Conservation (phyloP, 2,888 invertebrate species). For the Lysandra bellargus region DNA sequence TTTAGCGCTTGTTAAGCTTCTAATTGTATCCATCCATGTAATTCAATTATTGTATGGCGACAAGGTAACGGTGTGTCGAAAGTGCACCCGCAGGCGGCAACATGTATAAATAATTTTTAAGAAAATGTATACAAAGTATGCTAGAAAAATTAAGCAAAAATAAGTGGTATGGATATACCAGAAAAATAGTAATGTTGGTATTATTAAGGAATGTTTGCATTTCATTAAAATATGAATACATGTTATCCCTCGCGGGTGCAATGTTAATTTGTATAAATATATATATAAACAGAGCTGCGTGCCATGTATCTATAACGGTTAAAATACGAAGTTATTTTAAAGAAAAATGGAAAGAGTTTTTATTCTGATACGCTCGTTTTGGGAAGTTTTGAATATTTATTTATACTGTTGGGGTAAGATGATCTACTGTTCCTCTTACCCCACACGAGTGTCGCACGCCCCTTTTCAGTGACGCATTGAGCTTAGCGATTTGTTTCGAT, state of each 20-base stretch:
- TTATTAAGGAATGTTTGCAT: neutral
- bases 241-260: neutral
- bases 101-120: neutral
- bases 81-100: neutral
- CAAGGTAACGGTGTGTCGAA: slow-evolving; percentile 72
- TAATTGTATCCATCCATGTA: slow-evolving; percentile 77
- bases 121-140: neutral
- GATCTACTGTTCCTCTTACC: slow-evolving; percentile 43
- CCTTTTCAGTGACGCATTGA: slow-evolving; percentile 31
- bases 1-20: slow-evolving; percentile 75
- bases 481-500: slow-evolving; percentile 46
- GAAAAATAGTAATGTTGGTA: neutral
- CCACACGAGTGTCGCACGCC: slow-evolving; percentile 14
- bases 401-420: slow-evolving; percentile 66
- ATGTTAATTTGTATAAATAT: slow-evolving; percentile 58
- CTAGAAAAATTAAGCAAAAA: neutral
- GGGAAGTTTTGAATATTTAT: slow-evolving; percentile 78
- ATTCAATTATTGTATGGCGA: slow-evolving; percentile 80
- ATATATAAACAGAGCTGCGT: slow-evolving; percentile 71
- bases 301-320: slow-evolving; percentile 75
- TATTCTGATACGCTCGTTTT: slow-evolving; percentile 78
- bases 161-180: too few relatives aligned
- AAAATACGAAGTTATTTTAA: slow-evolving; percentile 72
- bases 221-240: neutral
- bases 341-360: slow-evolving; percentile 55